Percentiles rank a stretch among this genome's conserved stretches.
These are phyloP conservation scores for Stenodera caucasica DNA, from an alignment of 2,888 invertebrate species.

Conservation along the genomic window DNA sequence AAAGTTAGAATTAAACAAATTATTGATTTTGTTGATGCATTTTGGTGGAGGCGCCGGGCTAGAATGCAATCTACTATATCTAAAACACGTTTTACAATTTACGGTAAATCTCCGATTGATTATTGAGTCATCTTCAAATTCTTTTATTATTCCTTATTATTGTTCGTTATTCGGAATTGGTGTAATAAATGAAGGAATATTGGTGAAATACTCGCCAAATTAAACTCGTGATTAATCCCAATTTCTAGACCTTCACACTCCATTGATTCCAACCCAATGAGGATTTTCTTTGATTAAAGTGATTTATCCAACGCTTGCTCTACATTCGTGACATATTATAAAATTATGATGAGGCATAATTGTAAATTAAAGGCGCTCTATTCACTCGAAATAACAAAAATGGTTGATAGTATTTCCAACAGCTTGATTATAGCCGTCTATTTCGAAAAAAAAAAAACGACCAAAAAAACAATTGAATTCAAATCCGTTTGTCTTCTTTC, in stretches of 20 bases:
- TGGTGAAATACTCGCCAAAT: neutral
- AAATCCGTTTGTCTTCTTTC: too few species aligned
- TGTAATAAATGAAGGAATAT: neutral
- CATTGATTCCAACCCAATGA: neutral
- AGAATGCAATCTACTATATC: neutral
- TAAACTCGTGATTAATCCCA: neutral
- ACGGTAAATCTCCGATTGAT: neutral
- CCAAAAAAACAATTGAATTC: neutral
- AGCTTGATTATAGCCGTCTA: slow-evolving; percentile 13
- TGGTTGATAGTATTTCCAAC: too few species aligned
- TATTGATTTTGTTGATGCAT: neutral
- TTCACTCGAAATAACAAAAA: too few species aligned
- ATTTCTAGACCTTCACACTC: neutral
- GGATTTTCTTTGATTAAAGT: neutral
- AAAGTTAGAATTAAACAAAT: neutral
- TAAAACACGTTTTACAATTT: neutral
- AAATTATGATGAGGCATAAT: neutral
- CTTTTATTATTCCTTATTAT: too few species aligned
- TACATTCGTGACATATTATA: too few species aligned
- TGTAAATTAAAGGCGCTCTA: neutral
- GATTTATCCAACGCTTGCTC: neutral
- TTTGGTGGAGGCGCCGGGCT: slow-evolving; percentile 17
- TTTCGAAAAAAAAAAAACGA: neutral
- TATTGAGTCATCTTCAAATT: neutral
- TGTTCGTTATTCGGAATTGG: neutral